Evolutionary conservation across 2,113 vertebrate species (phyloP).

Genomic region (Xenus cinereus): DNA sequence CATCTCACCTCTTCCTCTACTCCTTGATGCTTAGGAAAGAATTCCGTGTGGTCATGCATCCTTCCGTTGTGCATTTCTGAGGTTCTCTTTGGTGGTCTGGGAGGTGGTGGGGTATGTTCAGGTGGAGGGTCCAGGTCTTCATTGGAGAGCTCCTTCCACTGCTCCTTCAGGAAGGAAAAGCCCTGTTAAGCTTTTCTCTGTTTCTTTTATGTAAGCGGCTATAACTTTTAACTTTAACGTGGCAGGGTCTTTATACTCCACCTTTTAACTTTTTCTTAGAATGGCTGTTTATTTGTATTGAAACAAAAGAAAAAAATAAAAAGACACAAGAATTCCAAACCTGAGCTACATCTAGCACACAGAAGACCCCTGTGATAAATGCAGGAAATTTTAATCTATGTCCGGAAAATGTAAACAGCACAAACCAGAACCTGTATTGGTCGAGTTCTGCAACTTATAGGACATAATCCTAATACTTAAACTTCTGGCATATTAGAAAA

Average conservation of each 20-base stretch:
- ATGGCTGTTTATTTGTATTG: background rate
- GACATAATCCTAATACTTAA: background rate
- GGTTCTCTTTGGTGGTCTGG: constrained; percentile 81
- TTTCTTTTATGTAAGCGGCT: background rate
- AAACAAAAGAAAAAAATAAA: background rate
- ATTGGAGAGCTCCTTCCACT: constrained; percentile 94
- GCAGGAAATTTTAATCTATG: background rate
- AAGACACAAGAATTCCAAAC: background rate
- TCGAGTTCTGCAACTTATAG: background rate
- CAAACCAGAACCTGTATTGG: background rate
- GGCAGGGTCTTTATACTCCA: background rate
- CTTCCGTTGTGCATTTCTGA: constrained; percentile 80
- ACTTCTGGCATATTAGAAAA: background rate
- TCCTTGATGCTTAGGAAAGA: constrained; percentile 63
- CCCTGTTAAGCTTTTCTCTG: background rate
- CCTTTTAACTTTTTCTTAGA: background rate
- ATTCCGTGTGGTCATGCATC: constrained; percentile 59
- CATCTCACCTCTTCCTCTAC: constrained; percentile 23
- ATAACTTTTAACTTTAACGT: background rate
- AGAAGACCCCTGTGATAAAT: background rate
- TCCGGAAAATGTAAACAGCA: background rate
- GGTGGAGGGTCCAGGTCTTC: constrained; percentile 91
- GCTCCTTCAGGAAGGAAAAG: constrained; percentile 77
- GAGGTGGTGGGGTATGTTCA: constrained; percentile 85
- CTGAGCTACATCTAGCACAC: background rate